Base-by-base conservation (phyloP, 2,888 invertebrate genomes). In the Aproaerema taeniolella region DNA sequence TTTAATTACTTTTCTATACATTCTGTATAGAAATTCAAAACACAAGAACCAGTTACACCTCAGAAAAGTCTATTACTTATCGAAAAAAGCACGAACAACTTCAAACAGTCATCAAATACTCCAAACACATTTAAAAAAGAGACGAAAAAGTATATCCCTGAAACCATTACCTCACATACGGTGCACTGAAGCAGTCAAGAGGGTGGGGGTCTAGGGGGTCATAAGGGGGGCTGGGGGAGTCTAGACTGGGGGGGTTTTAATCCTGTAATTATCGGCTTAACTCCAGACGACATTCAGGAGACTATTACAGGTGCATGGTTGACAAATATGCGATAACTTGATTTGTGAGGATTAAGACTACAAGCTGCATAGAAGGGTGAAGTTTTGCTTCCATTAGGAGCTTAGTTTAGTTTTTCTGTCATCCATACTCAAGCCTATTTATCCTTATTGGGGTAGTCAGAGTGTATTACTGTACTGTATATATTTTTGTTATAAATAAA, bases 181-280 rank as follows among this genome's bases (percentile, higher is more conserved):
- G 70, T 72, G 81, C 79, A 78, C 76, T 80, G 67, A 74, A 68
- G 78, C 68, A 56, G 49, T 77, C 67, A 67, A 79, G 77, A 71
- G 67, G 64, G 77, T 71, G 53, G 47, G 53, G 55, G 55, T 42
- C 45, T 47, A 57, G 61, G 53, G 58, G 60, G 61, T 42, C 55
- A 56, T 45, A 47, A 47, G 42, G 45, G 38, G 41, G 46, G 47
- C 42, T 44, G 49, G 42, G 46, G 37, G 41, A 45, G 47, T 35
- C 34, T 45, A 41, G 46, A 46, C 36, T 30, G 36, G 13, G 47
- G 54, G 68, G 69, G 64, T 64, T 52, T 69, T 82, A 83, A 85
- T 85, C 85, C 81, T 56, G 71, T 83, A 83, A 85, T 85, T 85
- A 85, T 83, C 85, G 72, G 81, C 83, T 85, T 83, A 85, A 72